Conservation (phyloP, 2,888 invertebrate species). For the Chrysolina oricalcia region DNA sequence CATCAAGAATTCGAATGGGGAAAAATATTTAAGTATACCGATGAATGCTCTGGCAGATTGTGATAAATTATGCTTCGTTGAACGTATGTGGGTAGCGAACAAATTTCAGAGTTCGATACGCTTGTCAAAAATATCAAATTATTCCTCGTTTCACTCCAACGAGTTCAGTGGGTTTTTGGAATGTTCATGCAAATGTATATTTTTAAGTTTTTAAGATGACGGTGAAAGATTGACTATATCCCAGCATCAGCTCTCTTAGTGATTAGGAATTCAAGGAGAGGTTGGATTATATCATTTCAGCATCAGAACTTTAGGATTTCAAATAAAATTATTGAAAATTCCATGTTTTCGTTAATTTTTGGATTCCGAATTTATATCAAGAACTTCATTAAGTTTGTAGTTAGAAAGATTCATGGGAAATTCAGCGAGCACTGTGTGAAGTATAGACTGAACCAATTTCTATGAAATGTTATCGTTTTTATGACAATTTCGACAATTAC, state of each 20-base stretch:
- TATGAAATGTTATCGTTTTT: too few relatives aligned
- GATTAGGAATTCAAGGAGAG: background rate
- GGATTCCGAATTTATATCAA: too few relatives aligned
- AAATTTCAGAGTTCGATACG: slow-evolving; percentile 10
- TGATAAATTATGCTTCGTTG: background rate
- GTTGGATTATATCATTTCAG: too few relatives aligned
- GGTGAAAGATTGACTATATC: background rate
- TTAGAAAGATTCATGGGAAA: too few relatives aligned
- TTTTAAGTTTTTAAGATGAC: background rate
- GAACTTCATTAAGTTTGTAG: too few relatives aligned
- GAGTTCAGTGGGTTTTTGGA: background rate
- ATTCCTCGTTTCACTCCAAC: background rate
- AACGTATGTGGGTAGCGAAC: slow-evolving; percentile 1
- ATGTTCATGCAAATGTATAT: background rate
- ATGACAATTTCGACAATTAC: too few relatives aligned
- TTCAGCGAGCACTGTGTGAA: too few relatives aligned
- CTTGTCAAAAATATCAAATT: slow-evolving; percentile 16
- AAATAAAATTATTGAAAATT: too few relatives aligned
- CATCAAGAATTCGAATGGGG: background rate
- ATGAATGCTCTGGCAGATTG: background rate
- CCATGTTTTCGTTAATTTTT: too few relatives aligned
- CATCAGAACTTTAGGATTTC: too few relatives aligned
- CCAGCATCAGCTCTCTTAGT: background rate
- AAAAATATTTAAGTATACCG: background rate
- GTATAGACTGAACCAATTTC: too few relatives aligned